Conservation (phyloP, 2,797 vertebrate species). For the Borostomias antarcticus region DNA sequence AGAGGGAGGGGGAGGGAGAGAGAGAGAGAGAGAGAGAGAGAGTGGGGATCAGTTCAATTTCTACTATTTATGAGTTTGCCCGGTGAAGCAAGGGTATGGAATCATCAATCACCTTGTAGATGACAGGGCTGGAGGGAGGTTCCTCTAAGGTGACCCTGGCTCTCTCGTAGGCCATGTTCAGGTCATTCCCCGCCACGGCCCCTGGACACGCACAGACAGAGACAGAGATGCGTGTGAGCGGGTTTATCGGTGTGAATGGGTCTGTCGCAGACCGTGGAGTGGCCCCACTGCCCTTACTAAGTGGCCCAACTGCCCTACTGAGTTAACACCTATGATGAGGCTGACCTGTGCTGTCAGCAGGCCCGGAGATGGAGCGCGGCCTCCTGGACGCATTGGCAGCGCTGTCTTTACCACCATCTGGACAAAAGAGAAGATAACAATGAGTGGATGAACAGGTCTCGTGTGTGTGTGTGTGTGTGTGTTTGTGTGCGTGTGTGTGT, state of each 20-base stretch:
- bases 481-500: conserved; percentile 4
- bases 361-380: conserved; percentile 64
- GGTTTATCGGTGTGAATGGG: not conserved
- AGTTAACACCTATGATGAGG: too few species aligned
- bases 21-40: too few species aligned
- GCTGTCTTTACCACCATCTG: conserved; percentile 69
- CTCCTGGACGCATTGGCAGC: conserved; percentile 59
- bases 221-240: not conserved
- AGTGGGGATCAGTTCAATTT: too few species aligned
- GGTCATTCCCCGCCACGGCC: conserved; percentile 73
- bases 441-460: not conserved
- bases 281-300: too few species aligned
- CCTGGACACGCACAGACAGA: conserved; percentile 10
- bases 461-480: conserved; percentile 4
- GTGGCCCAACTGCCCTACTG: too few species aligned
- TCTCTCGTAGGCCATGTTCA: conserved; percentile 83
- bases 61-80: too few species aligned
- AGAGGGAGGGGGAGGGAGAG: too few species aligned
- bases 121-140: conserved; percentile 58
- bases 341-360: conserved; percentile 68
- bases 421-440: not conserved
- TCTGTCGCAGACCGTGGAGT: too few species aligned
- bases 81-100: too few species aligned
- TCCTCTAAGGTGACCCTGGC: conserved; percentile 82
- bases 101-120: conserved; percentile 85